A percentile compares a stretch with the other conserved stretches of the same genome.
phyloP scores from a whole-genome alignment of 2,888 invertebrate species.

The Aphodius granarius region DNA sequence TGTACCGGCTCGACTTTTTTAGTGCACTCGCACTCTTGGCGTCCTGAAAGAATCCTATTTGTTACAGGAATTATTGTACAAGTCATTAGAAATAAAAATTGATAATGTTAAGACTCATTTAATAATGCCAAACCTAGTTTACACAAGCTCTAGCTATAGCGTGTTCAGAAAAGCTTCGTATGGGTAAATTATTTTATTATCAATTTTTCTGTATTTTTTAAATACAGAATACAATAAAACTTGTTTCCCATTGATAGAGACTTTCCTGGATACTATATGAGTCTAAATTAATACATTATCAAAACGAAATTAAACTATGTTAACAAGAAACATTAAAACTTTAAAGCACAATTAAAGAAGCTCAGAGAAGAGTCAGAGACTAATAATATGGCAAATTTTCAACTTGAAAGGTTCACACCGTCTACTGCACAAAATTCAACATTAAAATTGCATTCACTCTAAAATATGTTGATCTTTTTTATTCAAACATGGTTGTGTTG shows the following conservation, averaged over 20 bases:
- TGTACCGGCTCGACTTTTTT: conserved; percentile 85
- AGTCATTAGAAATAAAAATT: too few relatives aligned
- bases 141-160: not conserved
- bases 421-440: not conserved
- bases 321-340: not conserved
- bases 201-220: too few relatives aligned
- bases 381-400: too few relatives aligned
- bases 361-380: not conserved
- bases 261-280: not conserved
- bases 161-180: too few relatives aligned
- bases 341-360: not conserved
- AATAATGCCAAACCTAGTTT: not conserved
- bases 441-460: not conserved
- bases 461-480: not conserved
- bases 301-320: not conserved
- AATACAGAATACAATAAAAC: too few relatives aligned
- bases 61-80: not conserved
- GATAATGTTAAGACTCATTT: too few relatives aligned
- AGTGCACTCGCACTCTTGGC: conserved; percentile 70
- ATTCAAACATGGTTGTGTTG: not conserved
- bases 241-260: too few relatives aligned
- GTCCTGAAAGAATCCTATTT: conserved; percentile 53
- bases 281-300: not conserved
- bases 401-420: too few relatives aligned
- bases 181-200: too few relatives aligned